Evolutionary conservation across 2,888 invertebrate genomes (phyloP).

Genomic region (Tenthredo mesomela): DNA sequence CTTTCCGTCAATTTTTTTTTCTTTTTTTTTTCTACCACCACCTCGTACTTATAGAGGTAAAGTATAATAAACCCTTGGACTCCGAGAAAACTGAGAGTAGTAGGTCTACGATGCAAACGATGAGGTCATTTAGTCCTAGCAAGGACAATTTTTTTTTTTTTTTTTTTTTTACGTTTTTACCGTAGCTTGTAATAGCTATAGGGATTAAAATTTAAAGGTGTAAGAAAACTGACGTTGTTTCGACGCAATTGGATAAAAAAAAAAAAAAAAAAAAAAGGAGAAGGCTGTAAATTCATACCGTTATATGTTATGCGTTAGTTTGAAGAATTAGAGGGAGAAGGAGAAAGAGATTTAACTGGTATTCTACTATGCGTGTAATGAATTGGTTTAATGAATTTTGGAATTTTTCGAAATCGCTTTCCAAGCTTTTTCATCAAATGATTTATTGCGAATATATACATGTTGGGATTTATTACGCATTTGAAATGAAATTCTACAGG

Average conservation of each 20-base stretch:
- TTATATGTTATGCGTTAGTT: background rate
- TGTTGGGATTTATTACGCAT: background rate
- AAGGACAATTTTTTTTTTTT: background rate
- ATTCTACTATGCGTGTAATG: background rate
- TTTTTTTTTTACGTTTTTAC: background rate
- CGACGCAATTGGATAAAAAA: background rate
- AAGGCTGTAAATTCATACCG: constrained; percentile 14
- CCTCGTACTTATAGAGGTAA: constrained; percentile 23
- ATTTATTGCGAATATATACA: background rate
- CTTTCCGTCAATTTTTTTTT: constrained; percentile 4
- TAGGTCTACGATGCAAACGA: constrained; percentile 7
- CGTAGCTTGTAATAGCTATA: background rate
- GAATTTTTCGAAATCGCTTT: background rate
- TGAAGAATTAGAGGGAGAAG: background rate
- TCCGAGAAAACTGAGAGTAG: background rate
- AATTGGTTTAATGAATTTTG: background rate
- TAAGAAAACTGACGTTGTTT: constrained; percentile 19
- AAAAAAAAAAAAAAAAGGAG: background rate
- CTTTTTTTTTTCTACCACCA: background rate
- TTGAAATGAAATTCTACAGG: background rate
- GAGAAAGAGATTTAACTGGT: background rate
- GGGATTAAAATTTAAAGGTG: background rate
- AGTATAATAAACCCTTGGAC: constrained; percentile 28
- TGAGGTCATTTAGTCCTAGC: constrained; percentile 10
- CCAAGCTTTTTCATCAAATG: background rate